phyloP scores from a whole-genome alignment of 2,797 vertebrate genomes.

The Todus mexicanus region DNA sequence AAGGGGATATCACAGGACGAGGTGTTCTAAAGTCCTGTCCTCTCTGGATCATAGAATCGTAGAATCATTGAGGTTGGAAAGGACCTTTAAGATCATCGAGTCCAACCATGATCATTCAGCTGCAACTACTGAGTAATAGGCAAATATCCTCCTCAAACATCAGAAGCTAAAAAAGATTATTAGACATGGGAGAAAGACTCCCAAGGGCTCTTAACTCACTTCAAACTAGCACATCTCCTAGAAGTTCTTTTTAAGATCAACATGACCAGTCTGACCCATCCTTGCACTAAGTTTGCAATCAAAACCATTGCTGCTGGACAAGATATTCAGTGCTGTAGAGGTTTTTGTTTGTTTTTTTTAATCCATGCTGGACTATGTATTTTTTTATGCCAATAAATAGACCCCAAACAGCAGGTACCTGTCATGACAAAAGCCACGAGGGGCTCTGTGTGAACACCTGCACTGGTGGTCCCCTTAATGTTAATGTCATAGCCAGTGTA shows the following conservation, averaged over 20 bases:
- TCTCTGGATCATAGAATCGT: too few relatives aligned
- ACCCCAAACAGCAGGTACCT: slow-evolving; percentile 76
- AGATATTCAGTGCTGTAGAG: neutral
- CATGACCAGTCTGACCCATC: neutral
- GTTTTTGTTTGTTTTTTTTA: neutral
- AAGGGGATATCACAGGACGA: neutral
- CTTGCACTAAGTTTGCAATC: neutral
- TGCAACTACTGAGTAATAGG: neutral
- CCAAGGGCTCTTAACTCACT: neutral
- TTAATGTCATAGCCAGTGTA: slow-evolving; percentile 83
- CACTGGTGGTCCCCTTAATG: slow-evolving; percentile 80
- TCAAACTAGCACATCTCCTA: neutral
- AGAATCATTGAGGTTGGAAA: too few relatives aligned
- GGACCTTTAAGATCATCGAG: too few relatives aligned
- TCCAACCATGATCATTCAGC: too few relatives aligned
- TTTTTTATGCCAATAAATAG: neutral
- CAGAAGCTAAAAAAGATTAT: neutral
- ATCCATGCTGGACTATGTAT: neutral
- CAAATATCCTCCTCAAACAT: neutral
- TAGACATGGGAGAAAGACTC: neutral
- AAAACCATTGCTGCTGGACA: neutral
- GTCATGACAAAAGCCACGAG: slow-evolving; percentile 81
- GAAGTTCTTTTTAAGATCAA: neutral
- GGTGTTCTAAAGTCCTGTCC: neutral
- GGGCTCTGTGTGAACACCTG: slow-evolving; percentile 77